Evolutionary conservation across 2,797 vertebrate genomes (phyloP).

Genomic region (Pipistrellus nathusii): DNA sequence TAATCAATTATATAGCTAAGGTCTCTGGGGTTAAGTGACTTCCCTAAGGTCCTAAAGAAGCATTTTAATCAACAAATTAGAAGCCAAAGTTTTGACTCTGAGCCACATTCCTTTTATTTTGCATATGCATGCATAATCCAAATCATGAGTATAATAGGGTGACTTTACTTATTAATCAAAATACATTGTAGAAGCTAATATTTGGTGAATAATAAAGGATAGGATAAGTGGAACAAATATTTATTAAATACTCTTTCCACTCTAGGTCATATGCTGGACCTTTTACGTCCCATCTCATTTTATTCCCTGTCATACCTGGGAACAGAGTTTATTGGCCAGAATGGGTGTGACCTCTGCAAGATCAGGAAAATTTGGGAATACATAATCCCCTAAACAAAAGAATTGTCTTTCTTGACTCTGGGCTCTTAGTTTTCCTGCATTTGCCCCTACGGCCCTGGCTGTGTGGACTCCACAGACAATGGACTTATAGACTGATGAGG

Average conservation of each 20-base stretch:
- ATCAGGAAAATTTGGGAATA: not conserved
- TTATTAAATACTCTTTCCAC: not conserved
- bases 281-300: not conserved
- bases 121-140: not conserved
- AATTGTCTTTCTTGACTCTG: not conserved
- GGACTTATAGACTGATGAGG: not conserved
- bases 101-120: not conserved
- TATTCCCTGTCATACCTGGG: not conserved
- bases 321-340: not conserved
- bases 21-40: not conserved
- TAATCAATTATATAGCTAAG: not conserved
- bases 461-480: not conserved
- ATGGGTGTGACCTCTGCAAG: not conserved
- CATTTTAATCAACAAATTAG: constrained; percentile 32
- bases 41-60: not conserved
- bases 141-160: not conserved
- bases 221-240: not conserved
- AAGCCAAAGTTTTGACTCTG: constrained; percentile 5
- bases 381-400: not conserved
- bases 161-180: constrained; percentile 42
- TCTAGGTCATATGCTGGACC: not conserved
- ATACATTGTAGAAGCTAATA: constrained; percentile 22
- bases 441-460: not conserved
- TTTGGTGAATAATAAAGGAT: not conserved
- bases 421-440: not conserved